Evolutionary conservation across 2,797 vertebrate genomes (phyloP).

Genomic region (Galagoides demidoff): DNA sequence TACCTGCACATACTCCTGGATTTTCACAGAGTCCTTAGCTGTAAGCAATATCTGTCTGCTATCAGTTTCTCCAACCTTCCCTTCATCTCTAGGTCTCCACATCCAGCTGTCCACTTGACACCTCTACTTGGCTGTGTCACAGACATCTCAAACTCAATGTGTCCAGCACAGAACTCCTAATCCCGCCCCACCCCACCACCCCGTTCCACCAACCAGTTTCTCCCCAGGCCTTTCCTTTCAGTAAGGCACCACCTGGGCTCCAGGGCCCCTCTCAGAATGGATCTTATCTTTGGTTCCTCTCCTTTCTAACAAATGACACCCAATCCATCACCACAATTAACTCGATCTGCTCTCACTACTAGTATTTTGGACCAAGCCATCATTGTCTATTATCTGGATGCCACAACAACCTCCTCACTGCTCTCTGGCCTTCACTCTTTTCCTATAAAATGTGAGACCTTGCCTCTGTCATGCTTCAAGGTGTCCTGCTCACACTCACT

Average conservation of each 20-base stretch:
- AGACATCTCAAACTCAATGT: not conserved
- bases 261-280: not conserved
- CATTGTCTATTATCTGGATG: fast-evolving
- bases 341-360: fast-evolving
- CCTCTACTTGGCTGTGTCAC: too few species aligned
- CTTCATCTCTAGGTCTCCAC: not conserved
- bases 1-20: not conserved
- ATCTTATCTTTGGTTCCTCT: not conserved
- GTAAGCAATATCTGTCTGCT: not conserved
- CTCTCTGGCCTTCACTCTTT: not conserved
- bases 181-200: not conserved
- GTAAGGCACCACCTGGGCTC: fast-evolving
- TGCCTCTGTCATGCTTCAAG: not conserved
- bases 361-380: fast-evolving
- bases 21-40: not conserved
- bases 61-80: not conserved
- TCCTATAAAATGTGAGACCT: not conserved
- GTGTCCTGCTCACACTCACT: not conserved
- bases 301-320: not conserved
- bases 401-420: not conserved
- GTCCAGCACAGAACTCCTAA: not conserved
- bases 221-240: not conserved
- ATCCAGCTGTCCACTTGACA: fast-evolving
- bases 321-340: not conserved
- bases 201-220: not conserved